Evolutionary conservation across 2,113 vertebrate genomes (phyloP).

Genomic region (Cyphomyrus discorhynchus): DNA sequence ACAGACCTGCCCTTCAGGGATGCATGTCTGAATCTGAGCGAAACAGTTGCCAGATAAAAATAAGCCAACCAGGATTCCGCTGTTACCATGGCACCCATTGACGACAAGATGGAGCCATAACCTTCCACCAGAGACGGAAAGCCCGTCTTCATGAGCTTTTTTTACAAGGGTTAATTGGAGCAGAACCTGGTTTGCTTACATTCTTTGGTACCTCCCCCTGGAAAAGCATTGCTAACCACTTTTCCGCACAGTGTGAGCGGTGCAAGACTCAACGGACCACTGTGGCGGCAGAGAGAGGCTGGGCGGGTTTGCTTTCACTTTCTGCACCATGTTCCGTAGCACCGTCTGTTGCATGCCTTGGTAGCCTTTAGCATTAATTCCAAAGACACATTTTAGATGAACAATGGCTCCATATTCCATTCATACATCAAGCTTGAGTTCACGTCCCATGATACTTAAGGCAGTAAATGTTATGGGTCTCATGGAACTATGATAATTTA

Average conservation of each 20-base stretch:
- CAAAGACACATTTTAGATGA: background rate
- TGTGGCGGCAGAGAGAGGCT: background rate
- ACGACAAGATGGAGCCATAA: background rate
- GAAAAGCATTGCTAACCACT: background rate
- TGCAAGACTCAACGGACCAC: background rate
- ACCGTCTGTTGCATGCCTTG: background rate
- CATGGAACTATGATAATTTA: background rate
- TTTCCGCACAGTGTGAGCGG: background rate
- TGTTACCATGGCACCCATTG: constrained; percentile 14
- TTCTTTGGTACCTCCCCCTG: background rate
- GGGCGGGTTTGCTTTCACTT: background rate
- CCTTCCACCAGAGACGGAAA: background rate
- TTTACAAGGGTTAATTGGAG: background rate
- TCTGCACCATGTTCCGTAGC: background rate
- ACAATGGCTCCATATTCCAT: background rate
- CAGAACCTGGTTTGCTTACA: background rate
- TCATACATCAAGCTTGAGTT: background rate
- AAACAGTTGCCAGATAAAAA: background rate
- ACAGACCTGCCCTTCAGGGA: background rate
- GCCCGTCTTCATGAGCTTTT: background rate
- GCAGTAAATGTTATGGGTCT: background rate
- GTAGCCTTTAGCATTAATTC: background rate
- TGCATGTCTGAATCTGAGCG: background rate
- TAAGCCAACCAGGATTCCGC: background rate
- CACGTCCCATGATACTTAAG: background rate